Conservation (phyloP, 2,113 vertebrate species). For the Thinocorus orbignyianus region DNA sequence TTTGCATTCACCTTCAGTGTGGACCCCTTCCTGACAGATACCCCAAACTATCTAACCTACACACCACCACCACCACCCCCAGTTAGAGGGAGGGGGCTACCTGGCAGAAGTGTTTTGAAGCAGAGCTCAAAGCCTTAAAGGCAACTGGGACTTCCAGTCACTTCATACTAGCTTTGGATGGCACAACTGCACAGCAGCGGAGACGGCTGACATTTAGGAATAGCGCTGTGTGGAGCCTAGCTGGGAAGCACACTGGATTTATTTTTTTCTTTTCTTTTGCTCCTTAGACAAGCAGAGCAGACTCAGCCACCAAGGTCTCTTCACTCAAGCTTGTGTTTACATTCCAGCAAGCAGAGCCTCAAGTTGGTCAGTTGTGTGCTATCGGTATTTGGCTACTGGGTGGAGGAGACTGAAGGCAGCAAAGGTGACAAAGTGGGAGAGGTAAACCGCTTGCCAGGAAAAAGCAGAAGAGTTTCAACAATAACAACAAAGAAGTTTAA, state of each 20-base stretch:
- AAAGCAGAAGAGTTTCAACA: neutral
- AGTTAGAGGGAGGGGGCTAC: neutral
- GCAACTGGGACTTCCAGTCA: neutral
- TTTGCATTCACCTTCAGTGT: neutral
- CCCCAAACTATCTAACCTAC: neutral
- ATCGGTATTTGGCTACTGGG: slow-evolving; percentile 25
- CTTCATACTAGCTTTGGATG: neutral
- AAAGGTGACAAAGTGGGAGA: neutral
- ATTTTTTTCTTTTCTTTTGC: neutral
- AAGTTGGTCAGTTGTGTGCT: neutral
- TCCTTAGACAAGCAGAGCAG: neutral
- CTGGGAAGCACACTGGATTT: neutral
- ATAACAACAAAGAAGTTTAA: neutral
- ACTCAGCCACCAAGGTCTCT: neutral
- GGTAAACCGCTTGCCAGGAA: neutral
- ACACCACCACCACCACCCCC: no score
- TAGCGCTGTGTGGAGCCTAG: neutral
- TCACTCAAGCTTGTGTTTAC: neutral
- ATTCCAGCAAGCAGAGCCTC: neutral
- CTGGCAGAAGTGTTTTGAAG: neutral
- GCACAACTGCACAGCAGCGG: rapidly evolving
- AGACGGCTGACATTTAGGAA: neutral
- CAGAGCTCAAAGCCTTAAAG: neutral
- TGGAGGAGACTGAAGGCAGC: neutral
- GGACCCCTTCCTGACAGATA: neutral